Base-by-base conservation (phyloP, 2,888 invertebrate genomes). In the Pristionchus arcanus region DNA sequence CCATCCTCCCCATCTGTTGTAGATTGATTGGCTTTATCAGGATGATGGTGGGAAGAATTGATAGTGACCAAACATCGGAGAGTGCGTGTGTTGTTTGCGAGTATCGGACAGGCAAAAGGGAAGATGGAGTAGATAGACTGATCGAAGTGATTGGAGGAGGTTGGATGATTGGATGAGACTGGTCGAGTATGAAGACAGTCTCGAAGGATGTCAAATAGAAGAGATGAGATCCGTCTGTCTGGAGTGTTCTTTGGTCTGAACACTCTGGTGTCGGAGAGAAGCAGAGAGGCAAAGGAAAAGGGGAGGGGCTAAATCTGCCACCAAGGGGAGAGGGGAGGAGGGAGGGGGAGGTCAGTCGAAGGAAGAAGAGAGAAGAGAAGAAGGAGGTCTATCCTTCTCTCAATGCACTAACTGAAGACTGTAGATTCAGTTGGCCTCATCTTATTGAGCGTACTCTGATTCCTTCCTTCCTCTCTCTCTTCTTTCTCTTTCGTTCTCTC, bases 301-400 rank as follows among this genome's bases (percentile, higher is more conserved):
- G 81, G 81, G 81, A 81, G 81, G 81, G 81, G 81, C 81, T 81
- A 49, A 81, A 81, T 81, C 81, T 81, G 81, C 81, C 81, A 81
- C 81, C 81, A 81, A 81, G 81, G 53, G 74, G 74, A 74, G 74
- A 74, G 37, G 37, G 21, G 34, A 21, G 31, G 34, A 21, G 37
- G 42, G 42, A 42, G 49, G 81, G n/a, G 49, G 81, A 81, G 81
- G 81, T 81, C 81, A 81, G 81, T 81, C 81, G 49, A 49, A 81
- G 81, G 81, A 74, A 49, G 49, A 49, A 81, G 49, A 25, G 74
- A 25, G 74, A 25, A 21, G 21, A 21, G n/a, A 49, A n/a, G 49
- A 34, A 34, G 81, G 81, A 37, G 25, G 34, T 37, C 74, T 37
- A 28, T 49, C 49, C n/a, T 42, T 49, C 21, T 49, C 49, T 49